Base-by-base conservation (phyloP, 2,797 vertebrate species). In the Alca torda region DNA sequence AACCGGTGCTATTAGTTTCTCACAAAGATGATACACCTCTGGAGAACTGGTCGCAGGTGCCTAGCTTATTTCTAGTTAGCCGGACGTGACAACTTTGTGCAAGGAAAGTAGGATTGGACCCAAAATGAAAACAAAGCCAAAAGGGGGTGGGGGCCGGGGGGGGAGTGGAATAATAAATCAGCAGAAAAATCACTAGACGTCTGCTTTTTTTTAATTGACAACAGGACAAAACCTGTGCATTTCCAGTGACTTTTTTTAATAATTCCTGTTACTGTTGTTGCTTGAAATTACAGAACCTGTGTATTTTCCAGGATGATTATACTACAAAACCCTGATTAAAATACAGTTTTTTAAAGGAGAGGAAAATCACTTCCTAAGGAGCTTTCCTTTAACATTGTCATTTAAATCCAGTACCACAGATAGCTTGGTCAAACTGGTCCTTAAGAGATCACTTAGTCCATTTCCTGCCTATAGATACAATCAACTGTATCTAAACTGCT, bases 121-220 rank as follows among this genome's bases (percentile, higher is more conserved):
- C 50, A 57, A 81, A 73, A 83, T 33, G 20, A 76, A 83, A 84
- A 77, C 18, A 63, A 89, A 84, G 57, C 11, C 21, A 87, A 69
- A 87, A 77, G 0, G 3, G 1, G 2, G 5, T 8, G 39, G 39
- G 39, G 39, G 39, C 39, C 12, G 12, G 45, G 3, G 10, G 2
- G 11, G 6, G 48, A 50, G 14, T 45, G 45, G 8, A 54, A 60
- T 3, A 50, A 78, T 6, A 64, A 87, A 72, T 19, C 10, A 24
- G 25, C 19, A 39, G 11, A 48, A 89, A 91, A 84, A 79, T 37
- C 33, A 63, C 8, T 51, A 72, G 16, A 54, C 3, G 31, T 69
- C 43, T 48, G 6, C 4, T 57, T 68, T 57, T 85, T 60, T 82
- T 59, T 9, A 64, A 83, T 4, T 89, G 45, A 60, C 30, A 77